Percentiles rank a stretch among this genome's conserved stretches.
phyloP scores from a whole-genome alignment of 2,113 vertebrate genomes.

The Sus scrofa region DNA sequence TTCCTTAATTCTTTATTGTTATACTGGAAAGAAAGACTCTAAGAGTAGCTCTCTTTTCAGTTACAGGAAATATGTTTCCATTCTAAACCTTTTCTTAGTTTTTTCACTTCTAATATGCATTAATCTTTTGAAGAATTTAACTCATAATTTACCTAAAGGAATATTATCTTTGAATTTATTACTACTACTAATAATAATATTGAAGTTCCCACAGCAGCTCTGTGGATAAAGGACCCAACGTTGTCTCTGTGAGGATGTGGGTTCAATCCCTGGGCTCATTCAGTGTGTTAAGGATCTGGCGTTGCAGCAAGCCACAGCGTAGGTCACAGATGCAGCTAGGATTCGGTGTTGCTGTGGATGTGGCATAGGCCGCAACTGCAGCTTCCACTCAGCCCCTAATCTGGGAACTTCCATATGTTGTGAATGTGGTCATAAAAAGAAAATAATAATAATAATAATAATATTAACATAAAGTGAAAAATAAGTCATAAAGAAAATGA shows the following conservation, averaged over 20 bases:
- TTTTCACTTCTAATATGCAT: constrained; percentile 12
- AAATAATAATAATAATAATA: constrained; percentile 56
- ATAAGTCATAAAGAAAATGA: constrained; percentile 45
- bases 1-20: constrained; percentile 28
- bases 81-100: constrained; percentile 38
- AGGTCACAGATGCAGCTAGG: no score
- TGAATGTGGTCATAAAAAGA: no score
- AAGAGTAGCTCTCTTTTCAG: not conserved
- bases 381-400: no score
- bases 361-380: no score
- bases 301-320: no score
- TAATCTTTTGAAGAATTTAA: constrained; percentile 64
- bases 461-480: constrained; percentile 35
- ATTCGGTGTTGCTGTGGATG: no score
- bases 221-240: no score
- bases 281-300: no score
- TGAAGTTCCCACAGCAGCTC: not conserved
- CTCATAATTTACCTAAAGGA: constrained; percentile 32
- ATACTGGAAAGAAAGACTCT: not conserved
- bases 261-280: no score
- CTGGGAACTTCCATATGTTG: no score
- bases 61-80: constrained; percentile 23
- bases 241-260: no score
- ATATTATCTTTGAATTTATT: constrained; percentile 28
- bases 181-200: constrained; percentile 58